Base-by-base conservation (phyloP, 2,888 invertebrate species). In the Tanytarsus gracilentus region DNA sequence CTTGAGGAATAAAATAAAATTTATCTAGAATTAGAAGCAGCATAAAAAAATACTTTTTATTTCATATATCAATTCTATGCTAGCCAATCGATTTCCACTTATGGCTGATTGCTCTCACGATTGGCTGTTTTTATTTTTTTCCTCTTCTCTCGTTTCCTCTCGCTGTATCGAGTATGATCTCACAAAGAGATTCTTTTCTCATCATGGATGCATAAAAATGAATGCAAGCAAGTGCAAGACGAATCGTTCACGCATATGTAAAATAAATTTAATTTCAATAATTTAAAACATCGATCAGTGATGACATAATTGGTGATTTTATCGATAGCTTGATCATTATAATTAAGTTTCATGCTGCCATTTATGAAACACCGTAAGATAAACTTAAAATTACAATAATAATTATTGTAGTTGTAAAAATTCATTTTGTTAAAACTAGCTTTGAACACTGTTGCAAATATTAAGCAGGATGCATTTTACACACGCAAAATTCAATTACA, bases 21-120 rank as follows among this genome's bases (percentile, higher is more conserved):
- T 29, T 33, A 33, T 4, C 9, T 11, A 11, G n/a, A 33, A 33
- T 33, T 9, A 11, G 33, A 33, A 33, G 33, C 33, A 33, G n/a
- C n/a, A n/a, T n/a, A n/a, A n/a, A n/a, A n/a, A n/a, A n/a, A n/a
- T n/a, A n/a, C n/a, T n/a, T 33, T 11, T 33, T 30, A 30, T 11
- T 3, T 4, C 14, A n/a, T 33, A 1, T n/a, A 33, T 3, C 33
- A 30, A 30, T 9, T n/a, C 4, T 30, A 30, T 30, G 9, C 11
- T 44, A 1, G 11, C 21, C n/a, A 21, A 44, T 23, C 33, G 33
- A 44, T 44, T 9, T 21, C 11, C 23, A 44, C 9, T 21, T 44
- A 44, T 44, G 44, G 44, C 44, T 44, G 44, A 44, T 44, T 44
- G 44, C 44, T 18, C n/a, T n/a, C 23, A 11, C 23, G 44, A 44